Percentiles rank a stretch among this genome's conserved stretches.
phyloP scores from a whole-genome alignment of 2,113 vertebrate species.

The Heterochromis multidens region DNA sequence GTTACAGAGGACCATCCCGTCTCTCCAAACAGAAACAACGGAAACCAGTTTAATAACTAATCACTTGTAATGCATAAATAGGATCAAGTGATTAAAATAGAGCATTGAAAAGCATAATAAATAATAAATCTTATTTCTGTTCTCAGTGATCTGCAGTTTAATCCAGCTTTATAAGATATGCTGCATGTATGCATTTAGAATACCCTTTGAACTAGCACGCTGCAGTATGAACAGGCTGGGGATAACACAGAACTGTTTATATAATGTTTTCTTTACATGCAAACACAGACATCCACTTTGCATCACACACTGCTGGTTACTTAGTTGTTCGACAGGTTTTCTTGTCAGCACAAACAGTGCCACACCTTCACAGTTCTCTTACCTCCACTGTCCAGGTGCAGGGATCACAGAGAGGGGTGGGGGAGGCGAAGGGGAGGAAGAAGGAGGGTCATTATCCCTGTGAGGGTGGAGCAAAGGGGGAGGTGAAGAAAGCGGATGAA shows the following conservation, averaged over 20 bases:
- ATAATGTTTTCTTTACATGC: neutral
- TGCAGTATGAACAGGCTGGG: neutral
- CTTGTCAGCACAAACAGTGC: slow-evolving; percentile 39
- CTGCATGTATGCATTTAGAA: neutral
- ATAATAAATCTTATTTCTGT: neutral
- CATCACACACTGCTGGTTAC: neutral
- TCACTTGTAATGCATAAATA: neutral
- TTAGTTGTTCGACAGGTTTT: slow-evolving; percentile 56
- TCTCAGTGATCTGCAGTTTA: neutral
- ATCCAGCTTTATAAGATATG: neutral
- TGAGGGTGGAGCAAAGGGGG: slow-evolving; percentile 53
- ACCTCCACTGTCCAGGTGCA: slow-evolving; percentile 62
- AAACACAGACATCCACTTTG: neutral
- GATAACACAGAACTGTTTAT: neutral
- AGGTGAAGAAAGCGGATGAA: slow-evolving; percentile 35
- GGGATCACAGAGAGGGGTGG: neutral
- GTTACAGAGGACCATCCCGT: neutral
- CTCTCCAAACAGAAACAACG: neutral
- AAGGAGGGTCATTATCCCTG: slow-evolving; percentile 35
- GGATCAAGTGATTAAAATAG: neutral
- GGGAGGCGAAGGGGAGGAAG: neutral
- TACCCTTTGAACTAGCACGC: neutral
- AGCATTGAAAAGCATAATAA: neutral
- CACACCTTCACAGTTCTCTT: slow-evolving; percentile 53
- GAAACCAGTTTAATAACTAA: neutral